These are phyloP conservation scores for Pongo pygmaeus DNA, from an alignment of 2,113 vertebrate species.

Conservation along the genomic window DNA sequence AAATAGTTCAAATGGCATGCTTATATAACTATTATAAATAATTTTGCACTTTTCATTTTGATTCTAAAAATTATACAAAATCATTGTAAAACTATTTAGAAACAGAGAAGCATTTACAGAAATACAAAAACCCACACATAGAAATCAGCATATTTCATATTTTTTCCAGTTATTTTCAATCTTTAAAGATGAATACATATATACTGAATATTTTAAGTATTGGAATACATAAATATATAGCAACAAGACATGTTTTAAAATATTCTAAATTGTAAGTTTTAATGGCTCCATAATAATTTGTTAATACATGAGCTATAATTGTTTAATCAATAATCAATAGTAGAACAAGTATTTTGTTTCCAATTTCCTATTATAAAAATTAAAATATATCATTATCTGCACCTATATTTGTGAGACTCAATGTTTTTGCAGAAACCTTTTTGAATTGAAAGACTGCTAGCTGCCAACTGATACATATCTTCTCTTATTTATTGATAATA, in stretches of 20 bases:
- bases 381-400: background rate
- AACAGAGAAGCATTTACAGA: constrained; percentile 7
- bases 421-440: background rate
- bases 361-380: background rate
- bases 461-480: background rate
- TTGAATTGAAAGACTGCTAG: background rate
- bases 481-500: background rate
- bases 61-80: constrained; percentile 34
- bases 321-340: background rate
- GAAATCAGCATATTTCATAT: background rate
- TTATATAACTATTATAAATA: constrained; percentile 47
- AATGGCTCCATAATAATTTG: background rate
- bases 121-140: background rate
- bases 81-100: constrained; percentile 1
- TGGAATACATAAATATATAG: background rate
- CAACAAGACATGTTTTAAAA: background rate
- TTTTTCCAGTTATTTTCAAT: background rate
- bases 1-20: constrained; percentile 42
- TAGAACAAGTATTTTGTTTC: background rate
- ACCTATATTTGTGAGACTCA: background rate
- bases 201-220: background rate
- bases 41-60: constrained; percentile 35
- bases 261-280: background rate
- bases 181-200: background rate
- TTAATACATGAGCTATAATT: background rate